These are phyloP conservation scores for Chrysomela aeneicollis DNA, from an alignment of 2,888 invertebrate species.

Conservation along the genomic window DNA sequence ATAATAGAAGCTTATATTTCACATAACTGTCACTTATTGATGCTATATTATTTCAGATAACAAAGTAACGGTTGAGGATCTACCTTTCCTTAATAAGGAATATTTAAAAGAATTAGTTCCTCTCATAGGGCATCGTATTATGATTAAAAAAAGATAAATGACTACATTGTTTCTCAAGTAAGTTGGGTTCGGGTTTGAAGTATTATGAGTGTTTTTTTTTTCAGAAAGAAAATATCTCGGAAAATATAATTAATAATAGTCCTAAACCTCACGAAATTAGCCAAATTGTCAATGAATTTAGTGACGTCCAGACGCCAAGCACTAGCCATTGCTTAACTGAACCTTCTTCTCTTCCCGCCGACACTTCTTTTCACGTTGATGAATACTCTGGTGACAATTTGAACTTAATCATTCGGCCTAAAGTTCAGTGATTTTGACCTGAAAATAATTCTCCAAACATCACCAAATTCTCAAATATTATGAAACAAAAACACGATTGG, in stretches of 20 bases:
- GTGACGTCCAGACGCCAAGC: constrained; percentile 16
- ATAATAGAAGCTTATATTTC: no score
- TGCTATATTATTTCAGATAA: constrained; percentile 18
- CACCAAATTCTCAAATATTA: constrained; percentile 17
- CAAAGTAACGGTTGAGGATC: constrained; percentile 15
- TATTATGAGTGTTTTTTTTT: constrained; percentile 16
- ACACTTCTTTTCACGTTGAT: constrained; percentile 15
- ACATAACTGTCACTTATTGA: no score
- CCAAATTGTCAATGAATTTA: constrained; percentile 6
- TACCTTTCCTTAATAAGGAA: constrained; percentile 13
- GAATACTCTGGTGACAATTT: constrained; percentile 18
- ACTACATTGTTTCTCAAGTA: constrained; percentile 12
- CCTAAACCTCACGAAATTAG: neutral
- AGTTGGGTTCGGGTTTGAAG: constrained; percentile 10
- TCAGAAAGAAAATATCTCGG: constrained; percentile 12
- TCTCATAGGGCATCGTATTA: constrained; percentile 9
- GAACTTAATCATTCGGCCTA: constrained; percentile 8
- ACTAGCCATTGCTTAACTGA: constrained; percentile 16
- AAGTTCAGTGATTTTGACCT: constrained; percentile 19
- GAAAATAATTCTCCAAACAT: constrained; percentile 17
- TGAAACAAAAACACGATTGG: constrained; percentile 11
- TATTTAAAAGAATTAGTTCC: constrained; percentile 14
- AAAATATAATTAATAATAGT: constrained; percentile 1
- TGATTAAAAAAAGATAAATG: constrained; percentile 16
- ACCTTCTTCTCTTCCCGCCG: constrained; percentile 7